A percentile compares a stretch with the other conserved stretches of the same genome.
These are phyloP conservation scores for Grantiella picta DNA, from an alignment of 2,113 vertebrate species.

Conservation along the genomic window DNA sequence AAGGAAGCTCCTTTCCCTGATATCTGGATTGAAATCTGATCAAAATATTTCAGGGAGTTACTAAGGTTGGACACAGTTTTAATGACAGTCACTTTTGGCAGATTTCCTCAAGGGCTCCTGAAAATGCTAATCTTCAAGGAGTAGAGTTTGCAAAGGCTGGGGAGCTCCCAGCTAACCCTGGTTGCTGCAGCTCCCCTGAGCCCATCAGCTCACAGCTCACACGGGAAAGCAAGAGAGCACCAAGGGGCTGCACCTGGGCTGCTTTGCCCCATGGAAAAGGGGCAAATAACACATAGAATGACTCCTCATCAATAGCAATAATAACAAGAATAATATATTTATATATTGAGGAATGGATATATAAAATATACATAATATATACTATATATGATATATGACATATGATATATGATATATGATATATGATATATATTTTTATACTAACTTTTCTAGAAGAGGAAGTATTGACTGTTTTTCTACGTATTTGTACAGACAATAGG, in stretches of 20 bases:
- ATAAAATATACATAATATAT: background rate
- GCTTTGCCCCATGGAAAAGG: background rate
- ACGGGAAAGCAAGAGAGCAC: background rate
- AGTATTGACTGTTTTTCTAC: background rate
- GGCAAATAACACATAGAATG: too few relatives aligned
- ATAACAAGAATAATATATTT: too few relatives aligned
- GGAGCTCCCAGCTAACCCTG: background rate
- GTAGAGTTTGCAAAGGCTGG: background rate
- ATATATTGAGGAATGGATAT: background rate
- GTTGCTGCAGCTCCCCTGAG: background rate
- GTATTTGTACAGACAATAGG: background rate
- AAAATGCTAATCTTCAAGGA: background rate
- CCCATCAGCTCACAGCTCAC: background rate
- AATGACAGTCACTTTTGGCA: background rate
- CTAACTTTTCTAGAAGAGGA: background rate
- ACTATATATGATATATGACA: too few relatives aligned
- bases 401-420: too few relatives aligned
- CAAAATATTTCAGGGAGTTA: background rate
- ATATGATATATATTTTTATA: background rate
- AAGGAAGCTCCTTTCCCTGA: background rate
- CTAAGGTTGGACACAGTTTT: background rate
- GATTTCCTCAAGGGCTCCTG: background rate
- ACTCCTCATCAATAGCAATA: background rate
- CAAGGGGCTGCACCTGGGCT: too few relatives aligned
- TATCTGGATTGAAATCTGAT: conserved; percentile 22